Percentiles rank a stretch among this genome's conserved stretches.
phyloP scores from a whole-genome alignment of 1,140 invertebrate genomes.

The Plutomurus gul region DNA sequence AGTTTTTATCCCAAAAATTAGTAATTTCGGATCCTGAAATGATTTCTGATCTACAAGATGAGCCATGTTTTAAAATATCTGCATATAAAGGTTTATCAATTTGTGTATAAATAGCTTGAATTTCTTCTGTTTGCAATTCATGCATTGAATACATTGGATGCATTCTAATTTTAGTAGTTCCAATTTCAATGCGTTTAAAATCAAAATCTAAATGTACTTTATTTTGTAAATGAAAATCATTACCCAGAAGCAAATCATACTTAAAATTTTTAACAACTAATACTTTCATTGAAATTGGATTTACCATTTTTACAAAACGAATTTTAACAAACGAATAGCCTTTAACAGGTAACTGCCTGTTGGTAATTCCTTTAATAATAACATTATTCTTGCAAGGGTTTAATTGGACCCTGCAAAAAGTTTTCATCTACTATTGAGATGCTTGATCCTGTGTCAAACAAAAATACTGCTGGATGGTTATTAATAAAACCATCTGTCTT shows the following conservation, averaged over 20 bases:
- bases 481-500: not conserved
- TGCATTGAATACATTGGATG: not conserved
- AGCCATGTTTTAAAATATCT: no score
- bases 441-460: not conserved
- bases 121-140: not conserved
- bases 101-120: no score
- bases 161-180: not conserved
- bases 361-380: not conserved
- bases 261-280: not conserved
- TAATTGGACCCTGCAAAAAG: not conserved
- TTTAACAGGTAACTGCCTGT: not conserved
- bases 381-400: not conserved
- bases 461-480: not conserved
- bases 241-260: not conserved
- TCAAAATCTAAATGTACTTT: not conserved
- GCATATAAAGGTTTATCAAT: no score
- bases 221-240: not conserved
- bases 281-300: not conserved
- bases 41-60: no score
- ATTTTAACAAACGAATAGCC: not conserved
- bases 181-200: not conserved
- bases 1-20: no score
- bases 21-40: no score
- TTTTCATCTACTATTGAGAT: not conserved
- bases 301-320: not conserved